Evolutionary conservation across 2,888 invertebrate species (phyloP).

Genomic region (Chloroclystis v-ata): DNA sequence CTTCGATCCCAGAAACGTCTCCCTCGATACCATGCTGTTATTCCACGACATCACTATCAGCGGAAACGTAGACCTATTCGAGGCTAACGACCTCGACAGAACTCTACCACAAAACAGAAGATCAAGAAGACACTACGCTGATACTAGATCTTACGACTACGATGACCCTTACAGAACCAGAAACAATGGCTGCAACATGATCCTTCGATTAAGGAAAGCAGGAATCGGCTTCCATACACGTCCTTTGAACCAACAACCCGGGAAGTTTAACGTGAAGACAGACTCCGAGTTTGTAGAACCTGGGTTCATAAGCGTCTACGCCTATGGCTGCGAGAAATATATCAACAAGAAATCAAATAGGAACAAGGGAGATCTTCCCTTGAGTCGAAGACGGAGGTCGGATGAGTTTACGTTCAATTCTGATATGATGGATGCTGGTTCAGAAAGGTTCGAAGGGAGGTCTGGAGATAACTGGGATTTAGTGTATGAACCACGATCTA

Average conservation of each 20-base stretch:
- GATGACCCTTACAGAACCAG: constrained; percentile 48
- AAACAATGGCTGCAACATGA: constrained; percentile 85
- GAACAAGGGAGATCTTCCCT: constrained; percentile 59
- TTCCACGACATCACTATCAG: constrained; percentile 89
- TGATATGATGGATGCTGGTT: constrained; percentile 39
- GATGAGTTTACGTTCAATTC: constrained; percentile 68
- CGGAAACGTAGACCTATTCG: constrained; percentile 82
- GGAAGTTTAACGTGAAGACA: constrained; percentile 85
- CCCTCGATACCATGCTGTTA: constrained; percentile 85
- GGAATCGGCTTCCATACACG: constrained; percentile 88
- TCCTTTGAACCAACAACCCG: constrained; percentile 82
- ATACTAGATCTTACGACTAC: constrained; percentile 54
- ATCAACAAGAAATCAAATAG: constrained; percentile 64
- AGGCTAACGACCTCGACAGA: constrained; percentile 62
- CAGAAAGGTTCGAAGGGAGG: constrained; percentile 45
- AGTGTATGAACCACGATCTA: constrained; percentile 55
- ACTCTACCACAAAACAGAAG: constrained; percentile 48
- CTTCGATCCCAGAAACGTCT: constrained; percentile 85
- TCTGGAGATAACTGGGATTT: constrained; percentile 56
- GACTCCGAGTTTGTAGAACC: constrained; percentile 91
- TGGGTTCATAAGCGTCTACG: constrained; percentile 90
- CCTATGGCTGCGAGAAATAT: constrained; percentile 86
- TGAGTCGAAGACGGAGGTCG: constrained; percentile 53
- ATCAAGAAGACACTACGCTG: constrained; percentile 58
- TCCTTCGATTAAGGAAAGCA: constrained; percentile 84